Base-by-base conservation (phyloP, 2,888 invertebrate species). In the Noctua pronuba region DNA sequence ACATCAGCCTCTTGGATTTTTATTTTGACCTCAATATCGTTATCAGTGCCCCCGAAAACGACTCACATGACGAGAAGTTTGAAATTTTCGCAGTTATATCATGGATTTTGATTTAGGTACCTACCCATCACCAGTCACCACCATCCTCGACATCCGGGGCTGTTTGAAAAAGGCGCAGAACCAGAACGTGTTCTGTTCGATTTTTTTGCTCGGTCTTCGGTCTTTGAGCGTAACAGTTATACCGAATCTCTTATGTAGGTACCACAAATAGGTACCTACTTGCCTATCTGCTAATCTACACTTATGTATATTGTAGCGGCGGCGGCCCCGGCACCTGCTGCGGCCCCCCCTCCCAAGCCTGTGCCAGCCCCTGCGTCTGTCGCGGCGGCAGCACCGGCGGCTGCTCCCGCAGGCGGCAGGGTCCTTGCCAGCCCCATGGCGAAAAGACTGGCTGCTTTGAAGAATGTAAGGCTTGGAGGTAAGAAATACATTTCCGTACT, bases 401-500 rank as follows among this genome's bases (percentile, higher is more conserved):
- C 97, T 16, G 89, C 96, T 18, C 1, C 60, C 7, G 2, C 78
- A 24, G 97, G 97, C 35, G 98, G 97, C 69, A 97, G 99, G 89
- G 97, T 99, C 41, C 98, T 98, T 92, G 99, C 99, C 65, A 99
- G 99, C 93, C 99, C 99, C 8, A 98, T 99, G 97, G 99, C 99
- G 0, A 98, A 98, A 92, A 97, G 97, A 87, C 94, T 99, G 77
- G 99, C 99, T 10, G 98, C 98, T 89, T 98, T 99, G 89, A 97
- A 97, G 90, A 97, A 97, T 90, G 93, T 98, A 80, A 96, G 98
- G 83, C 95, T 98, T 82, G 97, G 97, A 96, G 98, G 98, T 97
- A 81, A 91, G 90, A 78, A 46, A 74, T 28, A 62, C 8, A 38
- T 60, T 35, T 8, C 18, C 16, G 16, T 21, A 11, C 58, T 38